Evolutionary conservation across 2,797 vertebrate genomes (phyloP), one percentile per base, ranked within the genome.

Genomic region (Siniperca obscura): DNA sequence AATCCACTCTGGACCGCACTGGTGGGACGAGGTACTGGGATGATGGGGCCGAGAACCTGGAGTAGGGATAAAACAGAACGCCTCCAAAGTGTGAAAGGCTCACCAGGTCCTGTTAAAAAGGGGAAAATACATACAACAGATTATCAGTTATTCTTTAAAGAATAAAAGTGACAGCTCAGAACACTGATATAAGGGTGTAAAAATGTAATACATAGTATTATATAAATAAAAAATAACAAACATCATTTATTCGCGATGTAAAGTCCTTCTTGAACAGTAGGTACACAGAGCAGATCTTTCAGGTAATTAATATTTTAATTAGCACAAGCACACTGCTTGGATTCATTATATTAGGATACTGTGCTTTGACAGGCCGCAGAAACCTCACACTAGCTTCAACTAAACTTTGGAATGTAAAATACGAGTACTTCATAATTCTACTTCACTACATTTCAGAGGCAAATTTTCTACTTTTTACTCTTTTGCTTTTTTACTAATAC

Each of bases 11-110:
- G 11, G 96, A 92, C 14, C 92, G 94, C 76, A 93, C 85, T 16
- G 94, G 92, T 59, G 94, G 93, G 85, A 74, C 3, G 53, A 92
- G 95, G 78, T 76, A 93, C 84, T 66, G 96, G 92, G 53, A 78
- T 21, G 64, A 81, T 27, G 94, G 90, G 36, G 96, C 95, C 0
- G 95, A 95, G 0, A 96, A 93, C 0, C 95, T 96, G 95, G 96
- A 95, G 89, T 96, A 97, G 2, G 97, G 97, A 91, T 97, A 97
- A 1, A 97, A 96, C 46, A 97, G 95, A 36, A 97, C 91, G 72
- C 96, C 95, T 80, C 96, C 96, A 38, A 96, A 95, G 0, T 96
- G 96, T 36, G 97, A 97, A 89, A 97, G 67, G 53, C 64, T 95
- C 86, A 96, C 92, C 91, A 97, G 92, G 86, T 96, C 96, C 98